phyloP scores from a whole-genome alignment of 2,888 invertebrate species.

The Euplagia quadripunctaria region DNA sequence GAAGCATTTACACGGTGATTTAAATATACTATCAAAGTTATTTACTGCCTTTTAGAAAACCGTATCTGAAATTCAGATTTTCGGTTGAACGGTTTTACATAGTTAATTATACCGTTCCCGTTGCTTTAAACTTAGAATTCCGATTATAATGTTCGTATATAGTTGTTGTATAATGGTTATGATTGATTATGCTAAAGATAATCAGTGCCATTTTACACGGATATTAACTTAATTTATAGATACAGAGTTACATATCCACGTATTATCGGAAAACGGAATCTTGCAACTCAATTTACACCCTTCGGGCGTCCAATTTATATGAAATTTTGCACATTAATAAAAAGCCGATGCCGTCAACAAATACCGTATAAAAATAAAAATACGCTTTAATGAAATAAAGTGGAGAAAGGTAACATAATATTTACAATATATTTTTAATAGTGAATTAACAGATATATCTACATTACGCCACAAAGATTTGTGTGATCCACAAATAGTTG shows the following conservation, averaged over 20 bases:
- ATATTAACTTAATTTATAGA: neutral
- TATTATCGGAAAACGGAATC: neutral
- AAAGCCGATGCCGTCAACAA: neutral
- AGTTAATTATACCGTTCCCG: neutral
- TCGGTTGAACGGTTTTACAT: neutral
- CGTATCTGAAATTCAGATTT: constrained; percentile 4
- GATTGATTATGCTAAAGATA: neutral
- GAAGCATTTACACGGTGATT: constrained; percentile 42
- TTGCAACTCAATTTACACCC: neutral
- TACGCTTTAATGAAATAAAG: neutral
- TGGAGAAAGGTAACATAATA: neutral
- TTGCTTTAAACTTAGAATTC: neutral
- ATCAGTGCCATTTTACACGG: neutral
- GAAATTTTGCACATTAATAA: neutral
- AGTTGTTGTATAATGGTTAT: neutral
- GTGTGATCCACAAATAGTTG: too few relatives aligned
- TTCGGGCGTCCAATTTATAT: neutral
- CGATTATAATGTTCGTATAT: neutral
- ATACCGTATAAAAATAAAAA: neutral
- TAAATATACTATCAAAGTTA: constrained; percentile 55
- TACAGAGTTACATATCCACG: neutral
- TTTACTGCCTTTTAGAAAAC: constrained; percentile 35
- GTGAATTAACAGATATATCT: neutral
- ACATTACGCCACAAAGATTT: neutral
- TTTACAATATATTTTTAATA: neutral